Base-by-base conservation (phyloP, 1,140 invertebrate genomes). In the Drosophila kepulauana region DNA sequence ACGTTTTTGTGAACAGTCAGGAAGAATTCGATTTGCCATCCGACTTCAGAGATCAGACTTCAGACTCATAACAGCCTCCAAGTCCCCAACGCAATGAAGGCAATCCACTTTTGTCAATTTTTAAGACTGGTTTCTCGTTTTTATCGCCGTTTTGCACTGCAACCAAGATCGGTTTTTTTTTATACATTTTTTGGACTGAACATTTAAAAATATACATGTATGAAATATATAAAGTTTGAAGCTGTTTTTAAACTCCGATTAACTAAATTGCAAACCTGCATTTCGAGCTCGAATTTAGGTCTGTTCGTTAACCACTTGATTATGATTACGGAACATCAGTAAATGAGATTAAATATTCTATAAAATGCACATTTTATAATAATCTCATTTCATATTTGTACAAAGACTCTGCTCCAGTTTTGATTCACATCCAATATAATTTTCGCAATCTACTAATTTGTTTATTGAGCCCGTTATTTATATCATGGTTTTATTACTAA, bases 391-490 rank as follows among this genome's bases (percentile, higher is more conserved):
- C 8, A n/a, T 30, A 54, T 38, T 38, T 33, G n/a, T 30, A 33
- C 11, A 54, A 10, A 58, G 51, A 46, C 38, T 49, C 35, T 70
- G 76, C 67, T 87, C 79, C 46, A 73, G 51, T 82, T 86, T 59
- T 20, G 33, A 11, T 33, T 25, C 35, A 59, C 43, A 66, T 63
- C 2, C 58, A 49, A 56, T 65, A 5, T 65, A 5, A 16, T 78
- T 79, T 85, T 85, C 66, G 75, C 71, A 82, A 85, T 87, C 67
- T 41, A 81, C 66, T 13, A 73, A 67, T 73, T 67, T 61, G 25
- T 48, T 54, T 57, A 65, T 63, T 20, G n/a, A 45, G 15, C 41
- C 20, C 61, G 43, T 65, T 71, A 71, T 67, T 73, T 67, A 30
- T 48, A 41, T 33, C 28, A 48, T 46, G 15, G 51, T 71, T 75